These are phyloP conservation scores for Linurgus olivaceus DNA, from an alignment of 2,797 vertebrate species.

Conservation along the genomic window DNA sequence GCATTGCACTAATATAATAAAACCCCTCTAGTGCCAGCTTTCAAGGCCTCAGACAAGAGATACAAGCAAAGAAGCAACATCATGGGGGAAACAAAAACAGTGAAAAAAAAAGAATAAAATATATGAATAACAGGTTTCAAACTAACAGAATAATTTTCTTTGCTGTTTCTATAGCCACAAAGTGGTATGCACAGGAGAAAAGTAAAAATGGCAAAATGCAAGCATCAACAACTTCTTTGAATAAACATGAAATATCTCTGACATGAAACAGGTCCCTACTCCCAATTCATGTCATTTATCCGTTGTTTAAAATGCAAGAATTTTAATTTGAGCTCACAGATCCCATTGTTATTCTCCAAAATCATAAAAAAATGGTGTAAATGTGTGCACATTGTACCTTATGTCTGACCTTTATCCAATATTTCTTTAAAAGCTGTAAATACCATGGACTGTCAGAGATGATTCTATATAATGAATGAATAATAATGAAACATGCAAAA, in stretches of 20 bases:
- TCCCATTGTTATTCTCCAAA: neutral
- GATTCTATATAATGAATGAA: neutral
- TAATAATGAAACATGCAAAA: neutral
- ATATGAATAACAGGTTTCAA: neutral
- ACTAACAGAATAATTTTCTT: neutral
- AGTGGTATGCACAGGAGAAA: neutral
- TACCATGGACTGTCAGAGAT: neutral
- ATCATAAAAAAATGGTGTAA: neutral
- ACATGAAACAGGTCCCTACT: neutral
- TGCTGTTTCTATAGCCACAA: neutral
- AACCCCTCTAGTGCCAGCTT: rapidly evolving
- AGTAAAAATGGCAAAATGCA: slow-evolving; percentile 15
- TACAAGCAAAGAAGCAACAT: neutral
- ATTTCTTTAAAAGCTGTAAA: neutral
- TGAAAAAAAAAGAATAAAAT: rapidly evolving
- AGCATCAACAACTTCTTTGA: neutral
- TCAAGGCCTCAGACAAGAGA: neutral
- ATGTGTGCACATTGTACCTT: neutral
- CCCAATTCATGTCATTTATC: neutral
- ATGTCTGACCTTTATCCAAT: neutral
- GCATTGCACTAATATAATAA: neutral
- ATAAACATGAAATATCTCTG: slow-evolving; percentile 9
- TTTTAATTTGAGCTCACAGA: neutral
- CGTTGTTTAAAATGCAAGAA: neutral
- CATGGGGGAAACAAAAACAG: rapidly evolving